Evolutionary conservation across 2,888 invertebrate genomes (phyloP).

Genomic region (Aquatica leii): DNA sequence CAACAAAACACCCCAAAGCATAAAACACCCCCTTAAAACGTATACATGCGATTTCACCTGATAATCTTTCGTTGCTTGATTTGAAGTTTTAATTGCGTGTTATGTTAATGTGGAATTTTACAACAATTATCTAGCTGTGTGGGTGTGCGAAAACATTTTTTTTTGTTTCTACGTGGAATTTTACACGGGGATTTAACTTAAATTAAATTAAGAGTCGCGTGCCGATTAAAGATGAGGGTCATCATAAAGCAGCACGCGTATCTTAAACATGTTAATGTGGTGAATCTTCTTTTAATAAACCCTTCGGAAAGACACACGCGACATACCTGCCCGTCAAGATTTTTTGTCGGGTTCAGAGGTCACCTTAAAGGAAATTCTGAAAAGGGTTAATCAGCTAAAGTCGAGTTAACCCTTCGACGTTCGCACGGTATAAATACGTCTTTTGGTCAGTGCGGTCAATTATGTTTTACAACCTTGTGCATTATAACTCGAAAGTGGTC

Average conservation of each 20-base stretch:
- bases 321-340: constrained; percentile 43
- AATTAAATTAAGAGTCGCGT: constrained; percentile 39
- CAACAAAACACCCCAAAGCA: constrained; percentile 32
- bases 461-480: constrained; percentile 22
- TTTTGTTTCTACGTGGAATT: too few species aligned
- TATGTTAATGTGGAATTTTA: too few species aligned
- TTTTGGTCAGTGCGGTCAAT: constrained; percentile 45
- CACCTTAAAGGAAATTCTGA: constrained; percentile 27
- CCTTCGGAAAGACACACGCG: constrained; percentile 45
- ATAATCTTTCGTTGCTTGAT: constrained; percentile 14
- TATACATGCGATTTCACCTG: constrained; percentile 26
- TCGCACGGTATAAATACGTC: constrained; percentile 42
- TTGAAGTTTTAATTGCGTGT: background rate
- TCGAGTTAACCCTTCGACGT: constrained; percentile 43
- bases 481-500: too few species aligned
- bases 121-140: too few species aligned
- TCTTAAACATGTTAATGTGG: constrained; percentile 40
- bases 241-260: constrained; percentile 41
- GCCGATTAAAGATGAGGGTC: constrained; percentile 40
- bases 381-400: constrained; percentile 36
- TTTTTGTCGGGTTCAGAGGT: constrained; percentile 36
- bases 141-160: too few species aligned
- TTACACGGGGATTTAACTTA: constrained; percentile 11
- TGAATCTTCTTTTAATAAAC: constrained; percentile 54
- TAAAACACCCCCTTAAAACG: constrained; percentile 31